Conservation (phyloP, 1,140 invertebrate genomes). For the Pararge aegeria region DNA sequence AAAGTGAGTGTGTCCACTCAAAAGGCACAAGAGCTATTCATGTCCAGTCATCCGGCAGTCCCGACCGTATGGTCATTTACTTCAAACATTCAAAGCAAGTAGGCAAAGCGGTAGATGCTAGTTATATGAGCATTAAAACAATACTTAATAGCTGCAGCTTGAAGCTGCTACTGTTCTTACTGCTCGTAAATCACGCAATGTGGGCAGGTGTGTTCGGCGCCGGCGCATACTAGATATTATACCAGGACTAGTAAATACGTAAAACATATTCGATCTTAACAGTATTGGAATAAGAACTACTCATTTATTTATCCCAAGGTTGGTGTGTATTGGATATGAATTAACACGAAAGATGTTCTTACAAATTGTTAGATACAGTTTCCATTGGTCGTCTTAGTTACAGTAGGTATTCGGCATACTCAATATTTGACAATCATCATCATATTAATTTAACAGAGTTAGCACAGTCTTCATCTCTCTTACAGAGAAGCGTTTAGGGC, state of each 20-base stretch:
- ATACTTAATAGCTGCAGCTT: conserved; percentile 19
- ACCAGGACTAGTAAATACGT: not conserved
- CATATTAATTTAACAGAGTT: too few species aligned
- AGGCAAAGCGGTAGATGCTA: conserved; percentile 1
- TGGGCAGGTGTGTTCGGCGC: conserved; percentile 27
- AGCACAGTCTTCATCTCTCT: too few species aligned
- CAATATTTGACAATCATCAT: too few species aligned
- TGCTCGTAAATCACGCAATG: conserved; percentile 25
- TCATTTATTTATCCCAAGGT: not conserved
- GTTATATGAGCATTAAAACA: conserved; percentile 22
- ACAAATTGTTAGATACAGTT: not conserved
- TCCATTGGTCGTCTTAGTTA: not conserved
- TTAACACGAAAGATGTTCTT: too few species aligned
- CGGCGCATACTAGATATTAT: conserved; percentile 16
- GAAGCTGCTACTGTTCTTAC: conserved; percentile 19
- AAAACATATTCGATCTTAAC: not conserved
- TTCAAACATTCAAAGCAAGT: conserved; percentile 8
- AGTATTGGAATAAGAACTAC: not conserved
- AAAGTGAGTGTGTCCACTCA: not conserved
- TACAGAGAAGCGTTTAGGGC: too few species aligned
- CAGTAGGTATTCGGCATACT: too few species aligned
- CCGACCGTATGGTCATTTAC: not conserved
- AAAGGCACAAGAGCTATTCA: not conserved
- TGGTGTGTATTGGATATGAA: not conserved
- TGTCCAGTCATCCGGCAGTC: not conserved